Conservation (phyloP, 2,113 vertebrate species). For the Chlamydotis undulata region DNA sequence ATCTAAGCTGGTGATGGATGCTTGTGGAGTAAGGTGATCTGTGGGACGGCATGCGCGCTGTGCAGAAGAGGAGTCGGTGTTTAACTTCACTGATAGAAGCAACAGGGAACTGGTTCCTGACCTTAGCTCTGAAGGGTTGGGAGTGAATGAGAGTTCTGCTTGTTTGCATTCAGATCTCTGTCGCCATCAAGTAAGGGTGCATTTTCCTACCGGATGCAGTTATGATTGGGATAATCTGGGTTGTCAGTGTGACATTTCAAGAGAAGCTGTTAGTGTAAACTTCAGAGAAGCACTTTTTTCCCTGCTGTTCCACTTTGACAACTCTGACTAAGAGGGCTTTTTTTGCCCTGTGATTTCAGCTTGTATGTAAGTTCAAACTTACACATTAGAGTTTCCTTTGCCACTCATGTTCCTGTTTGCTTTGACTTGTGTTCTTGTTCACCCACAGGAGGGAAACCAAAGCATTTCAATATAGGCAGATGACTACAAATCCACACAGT, state of each 20-base stretch:
- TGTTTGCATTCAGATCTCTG: neutral
- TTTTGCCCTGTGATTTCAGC: neutral
- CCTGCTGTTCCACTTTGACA: neutral
- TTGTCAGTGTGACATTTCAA: neutral
- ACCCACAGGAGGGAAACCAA: neutral
- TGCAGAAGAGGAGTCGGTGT: accelerated
- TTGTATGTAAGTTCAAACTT: neutral
- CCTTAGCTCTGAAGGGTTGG: neutral
- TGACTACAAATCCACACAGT: neutral
- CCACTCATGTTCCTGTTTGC: neutral
- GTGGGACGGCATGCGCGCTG: neutral
- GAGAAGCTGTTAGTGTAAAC: conserved; percentile 12
- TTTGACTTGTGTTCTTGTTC: neutral
- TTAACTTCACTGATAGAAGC: neutral
- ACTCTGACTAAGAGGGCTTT: neutral
- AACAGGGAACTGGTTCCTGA: neutral
- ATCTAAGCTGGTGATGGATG: neutral
- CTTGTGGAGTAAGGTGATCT: neutral
- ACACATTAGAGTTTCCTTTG: neutral
- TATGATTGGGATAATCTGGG: neutral
- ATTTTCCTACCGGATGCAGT: neutral
- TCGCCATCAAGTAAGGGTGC: neutral
- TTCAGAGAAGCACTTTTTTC: neutral
- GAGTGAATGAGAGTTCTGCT: neutral
- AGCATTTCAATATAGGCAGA: neutral